phyloP scores from a whole-genome alignment of 2,797 vertebrate species.

The Emys orbicularis region DNA sequence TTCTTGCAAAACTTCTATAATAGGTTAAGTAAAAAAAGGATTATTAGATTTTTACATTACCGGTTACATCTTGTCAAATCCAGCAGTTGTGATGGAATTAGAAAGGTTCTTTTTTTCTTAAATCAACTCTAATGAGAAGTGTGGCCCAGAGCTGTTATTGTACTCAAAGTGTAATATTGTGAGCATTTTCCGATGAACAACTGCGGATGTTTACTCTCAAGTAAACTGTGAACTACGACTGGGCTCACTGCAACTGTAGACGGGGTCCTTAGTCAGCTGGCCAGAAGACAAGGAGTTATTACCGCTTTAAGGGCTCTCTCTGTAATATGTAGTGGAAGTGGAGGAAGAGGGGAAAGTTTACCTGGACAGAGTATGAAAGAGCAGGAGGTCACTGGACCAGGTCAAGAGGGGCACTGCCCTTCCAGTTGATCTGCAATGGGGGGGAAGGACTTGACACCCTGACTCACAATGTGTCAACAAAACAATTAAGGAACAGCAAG shows the following conservation, averaged over 20 bases:
- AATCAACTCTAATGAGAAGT: not conserved
- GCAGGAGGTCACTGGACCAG: not conserved
- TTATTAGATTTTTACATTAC: not conserved
- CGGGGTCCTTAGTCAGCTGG: not conserved
- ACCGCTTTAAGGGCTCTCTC: not conserved
- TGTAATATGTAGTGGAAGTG: not conserved
- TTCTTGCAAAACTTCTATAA: not conserved
- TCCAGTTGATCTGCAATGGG: not conserved
- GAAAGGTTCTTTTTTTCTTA: not conserved
- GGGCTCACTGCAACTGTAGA: not conserved
- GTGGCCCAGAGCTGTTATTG: not conserved
- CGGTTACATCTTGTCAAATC: not conserved
- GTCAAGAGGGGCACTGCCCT: not conserved
- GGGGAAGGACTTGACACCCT: not conserved
- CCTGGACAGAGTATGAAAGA: not conserved
- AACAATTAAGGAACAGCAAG: not conserved
- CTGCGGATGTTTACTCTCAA: not conserved
- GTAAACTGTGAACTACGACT: not conserved
- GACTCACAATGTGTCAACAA: not conserved
- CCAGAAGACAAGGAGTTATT: not conserved
- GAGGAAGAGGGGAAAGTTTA: too few relatives aligned
- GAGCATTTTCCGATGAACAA: not conserved
- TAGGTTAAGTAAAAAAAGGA: not conserved
- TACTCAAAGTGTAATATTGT: not conserved
- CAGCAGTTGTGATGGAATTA: not conserved